Conservation (phyloP, 2,888 invertebrate genomes). For the Nysson spinosus region DNA sequence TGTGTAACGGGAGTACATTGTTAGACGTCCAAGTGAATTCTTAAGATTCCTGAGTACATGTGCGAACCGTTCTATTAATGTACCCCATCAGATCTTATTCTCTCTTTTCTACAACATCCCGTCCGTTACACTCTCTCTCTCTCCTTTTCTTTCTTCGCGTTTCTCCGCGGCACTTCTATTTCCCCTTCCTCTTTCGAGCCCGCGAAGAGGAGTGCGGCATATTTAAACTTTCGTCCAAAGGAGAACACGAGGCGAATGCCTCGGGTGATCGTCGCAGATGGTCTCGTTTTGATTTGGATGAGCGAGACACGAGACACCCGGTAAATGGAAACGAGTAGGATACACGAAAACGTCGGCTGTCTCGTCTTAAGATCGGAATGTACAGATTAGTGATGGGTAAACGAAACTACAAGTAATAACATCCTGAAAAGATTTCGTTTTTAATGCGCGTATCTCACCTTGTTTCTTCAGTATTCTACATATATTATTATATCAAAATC, state of each 20-base stretch:
- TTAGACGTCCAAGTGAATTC: slow-evolving; percentile 55
- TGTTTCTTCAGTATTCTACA: no score
- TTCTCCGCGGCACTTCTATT: slow-evolving; percentile 21
- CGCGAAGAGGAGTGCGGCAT: slow-evolving; percentile 31
- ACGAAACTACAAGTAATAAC: slow-evolving; percentile 1
- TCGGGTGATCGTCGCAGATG: slow-evolving; percentile 29
- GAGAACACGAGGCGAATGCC: slow-evolving; percentile 43
- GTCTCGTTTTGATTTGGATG: slow-evolving; percentile 37
- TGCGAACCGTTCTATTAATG: slow-evolving; percentile 67
- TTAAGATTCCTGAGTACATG: slow-evolving; percentile 57
- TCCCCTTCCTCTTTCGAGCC: slow-evolving; percentile 8
- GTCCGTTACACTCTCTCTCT: slow-evolving; percentile 27
- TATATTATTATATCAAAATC: no score
- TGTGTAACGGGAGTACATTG: slow-evolving; percentile 46
- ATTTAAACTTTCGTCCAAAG: slow-evolving; percentile 52
- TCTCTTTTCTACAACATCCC: slow-evolving; percentile 23
- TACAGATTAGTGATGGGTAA: slow-evolving; percentile 10
- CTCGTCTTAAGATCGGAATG: slow-evolving; percentile 6
- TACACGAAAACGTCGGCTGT: slow-evolving; percentile 7
- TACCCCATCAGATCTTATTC: slow-evolving; percentile 51
- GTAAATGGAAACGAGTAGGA: slow-evolving; percentile 38
- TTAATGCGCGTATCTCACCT: no score
- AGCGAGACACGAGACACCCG: slow-evolving; percentile 48
- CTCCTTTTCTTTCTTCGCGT: no score
- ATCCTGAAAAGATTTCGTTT: no score